Conservation (phyloP, 2,888 invertebrate genomes). For the Coecobrya sp. region DNA sequence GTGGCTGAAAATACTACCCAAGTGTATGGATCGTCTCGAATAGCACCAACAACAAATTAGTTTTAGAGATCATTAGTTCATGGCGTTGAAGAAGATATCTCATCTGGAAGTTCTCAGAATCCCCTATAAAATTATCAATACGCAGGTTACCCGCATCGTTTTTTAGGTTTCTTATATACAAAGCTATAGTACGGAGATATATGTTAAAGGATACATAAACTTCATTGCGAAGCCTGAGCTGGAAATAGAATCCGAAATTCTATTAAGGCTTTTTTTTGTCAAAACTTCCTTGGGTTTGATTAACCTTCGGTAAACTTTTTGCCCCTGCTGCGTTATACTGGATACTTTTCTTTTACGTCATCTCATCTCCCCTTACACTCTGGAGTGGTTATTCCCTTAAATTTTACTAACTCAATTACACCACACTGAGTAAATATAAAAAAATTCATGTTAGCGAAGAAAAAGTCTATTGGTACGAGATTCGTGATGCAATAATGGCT, state of each 20-base stretch:
- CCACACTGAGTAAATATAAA: background rate
- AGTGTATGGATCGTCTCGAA: background rate
- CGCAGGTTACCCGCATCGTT: background rate
- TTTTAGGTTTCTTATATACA: background rate
- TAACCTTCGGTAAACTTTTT: slow-evolving; percentile 13
- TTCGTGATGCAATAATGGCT: background rate
- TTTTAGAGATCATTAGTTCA: background rate
- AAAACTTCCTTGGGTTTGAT: slow-evolving; percentile 22
- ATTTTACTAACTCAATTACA: slow-evolving; percentile 8
- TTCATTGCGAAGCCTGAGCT: background rate
- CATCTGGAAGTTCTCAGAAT: background rate
- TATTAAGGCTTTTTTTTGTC: background rate
- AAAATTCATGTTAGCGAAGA: background rate
- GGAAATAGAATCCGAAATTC: background rate
- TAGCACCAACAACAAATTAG: background rate
- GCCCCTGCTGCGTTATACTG: background rate
- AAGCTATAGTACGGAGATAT: background rate
- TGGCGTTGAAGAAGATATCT: background rate
- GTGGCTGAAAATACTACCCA: background rate
- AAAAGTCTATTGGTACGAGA: background rate
- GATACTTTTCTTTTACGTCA: background rate
- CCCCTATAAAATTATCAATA: background rate
- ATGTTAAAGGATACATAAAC: background rate
- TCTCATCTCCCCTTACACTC: background rate
- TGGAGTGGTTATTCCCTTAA: background rate